Base-by-base conservation (phyloP, 2,888 invertebrate genomes). In the Auanema freiburgensis region DNA sequence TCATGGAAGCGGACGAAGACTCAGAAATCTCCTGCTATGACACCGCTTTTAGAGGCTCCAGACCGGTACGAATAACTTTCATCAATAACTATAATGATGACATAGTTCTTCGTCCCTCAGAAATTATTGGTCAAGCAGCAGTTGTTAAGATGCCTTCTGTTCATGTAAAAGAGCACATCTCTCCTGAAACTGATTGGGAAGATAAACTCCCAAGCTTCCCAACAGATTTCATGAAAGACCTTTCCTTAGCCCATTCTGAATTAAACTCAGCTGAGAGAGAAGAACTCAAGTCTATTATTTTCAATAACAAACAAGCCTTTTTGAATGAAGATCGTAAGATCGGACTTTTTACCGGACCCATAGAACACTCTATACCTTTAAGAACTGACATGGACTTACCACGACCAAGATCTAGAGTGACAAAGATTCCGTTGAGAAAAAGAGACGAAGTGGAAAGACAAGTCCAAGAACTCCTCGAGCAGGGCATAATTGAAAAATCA, bases 281-380 rank as follows among this genome's bases (percentile, higher is more conserved):
- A 16, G 25, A 46, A 24, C 33, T 67, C 40, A 54, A 41, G 40
- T n/a, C 24, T 8, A 25, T 66, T 12, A 60, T 69, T 25, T 8
- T 18, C n/a, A 41, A n/a, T 2, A 11, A 57, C 12, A 14, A 43
- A 12, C 24, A 59, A 8, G 60, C 58, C 12, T 66, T 66, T 53
- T 66, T 57, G 58, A 66, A 66, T 42, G 64, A 64, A n/a, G 66
- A 69, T 33, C 56, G 58, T 6, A 18, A 63, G 6, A 59, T 69
- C 16, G 69, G 69, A 49, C 6, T 24, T 1, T 69, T 61, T 56
- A 60, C n/a, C 1, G 66, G 69, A 21, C 60, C 59, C 21, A 43
- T 66, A 2, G 55, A 64, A 23, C 69, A 69, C 49, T 23, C 1
- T 1, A 69, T 69, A n/a, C 49, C 43, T 6, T 49, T 69, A 12